Evolutionary conservation across 2,888 invertebrate genomes (phyloP), one percentile per base, ranked within the genome.

Genomic region (Acanthopleura granulata): DNA sequence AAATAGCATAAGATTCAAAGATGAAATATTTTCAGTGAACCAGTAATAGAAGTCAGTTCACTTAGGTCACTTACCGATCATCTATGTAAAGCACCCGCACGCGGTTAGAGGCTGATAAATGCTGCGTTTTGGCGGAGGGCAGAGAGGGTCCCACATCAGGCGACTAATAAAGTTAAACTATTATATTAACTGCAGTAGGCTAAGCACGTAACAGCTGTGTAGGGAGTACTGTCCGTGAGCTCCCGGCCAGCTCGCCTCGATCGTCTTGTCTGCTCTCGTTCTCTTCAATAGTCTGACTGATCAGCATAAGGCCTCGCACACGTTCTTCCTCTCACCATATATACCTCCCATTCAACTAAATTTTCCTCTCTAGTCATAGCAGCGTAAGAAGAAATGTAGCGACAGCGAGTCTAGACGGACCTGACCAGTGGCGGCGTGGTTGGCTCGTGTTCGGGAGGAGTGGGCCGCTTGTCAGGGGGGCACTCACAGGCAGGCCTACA

Each of bases 351-450:
- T 57, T 57, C 57, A 57, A 57, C n/a, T 57, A 57, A 57, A 57
- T n/a, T 57, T 57, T 40, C 49, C 22, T 71, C 49, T 22, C 22
- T 30, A 71, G 40, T n/a, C 71, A 71, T 30, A 40, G 71, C 40
- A 6, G 6, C 71, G 71, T 18, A 25, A 27, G 69, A 74, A 74
- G 50, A 74, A 74, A 74, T 57, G 49, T 49, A 69, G 74, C 74
- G 74, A 70, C 74, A 74, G 50, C 15, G 49, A 70, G 74, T 74
- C 74, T 74, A 74, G 74, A 74, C 74, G 50, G 50, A 49, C 50
- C 50, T 72, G 72, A 51, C 72, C 66, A 66, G 22, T 66, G 66
- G 66, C 66, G 66, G 66, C 66, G 66, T 16, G 66, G 22, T 25
- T 66, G 27, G 57, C 12, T 57, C 22, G 22, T 1, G 22, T 12